phyloP scores from a whole-genome alignment of 2,888 invertebrate genomes.

The Nemoura dubitans region DNA sequence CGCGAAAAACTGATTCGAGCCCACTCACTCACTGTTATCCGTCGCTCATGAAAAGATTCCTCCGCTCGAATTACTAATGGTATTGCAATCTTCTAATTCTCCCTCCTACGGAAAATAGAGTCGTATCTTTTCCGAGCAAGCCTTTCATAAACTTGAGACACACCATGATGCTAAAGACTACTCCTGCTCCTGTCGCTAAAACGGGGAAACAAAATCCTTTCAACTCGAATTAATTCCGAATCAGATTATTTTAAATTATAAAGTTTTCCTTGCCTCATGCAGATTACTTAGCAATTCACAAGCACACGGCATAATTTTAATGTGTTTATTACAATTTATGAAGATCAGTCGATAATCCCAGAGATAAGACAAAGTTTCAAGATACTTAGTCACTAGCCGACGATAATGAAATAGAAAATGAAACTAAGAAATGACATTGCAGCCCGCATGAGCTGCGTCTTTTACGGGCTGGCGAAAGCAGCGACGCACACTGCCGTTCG shows the following conservation, averaged over 20 bases:
- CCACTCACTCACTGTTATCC: background rate
- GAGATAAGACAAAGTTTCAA: background rate
- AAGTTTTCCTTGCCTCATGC: conserved; percentile 36
- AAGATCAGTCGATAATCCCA: background rate
- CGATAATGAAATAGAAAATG: background rate
- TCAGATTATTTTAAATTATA: conserved; percentile 43
- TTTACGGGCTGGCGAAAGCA: background rate
- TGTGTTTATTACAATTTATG: conserved; percentile 28
- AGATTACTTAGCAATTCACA: conserved; percentile 26
- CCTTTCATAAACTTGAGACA: conserved; percentile 41
- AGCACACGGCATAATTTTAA: conserved; percentile 26
- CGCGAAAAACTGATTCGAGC: conserved; percentile 27
- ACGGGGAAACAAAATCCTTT: conserved; percentile 39
- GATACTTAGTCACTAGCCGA: background rate
- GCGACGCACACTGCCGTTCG: background rate
- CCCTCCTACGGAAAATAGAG: background rate
- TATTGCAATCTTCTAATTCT: conserved; percentile 48
- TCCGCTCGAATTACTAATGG: conserved; percentile 47
- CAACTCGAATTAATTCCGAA: conserved; percentile 42
- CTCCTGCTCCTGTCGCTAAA: background rate
- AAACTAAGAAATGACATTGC: background rate
- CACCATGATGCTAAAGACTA: conserved; percentile 28
- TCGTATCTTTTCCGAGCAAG: conserved; percentile 34
- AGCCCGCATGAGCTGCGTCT: background rate
- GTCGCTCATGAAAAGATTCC: conserved; percentile 25